Percentiles rank a stretch among this genome's conserved stretches.
Evolutionary conservation across 2,113 vertebrate genomes (phyloP).

Genomic region (Oceanodroma tethys): DNA sequence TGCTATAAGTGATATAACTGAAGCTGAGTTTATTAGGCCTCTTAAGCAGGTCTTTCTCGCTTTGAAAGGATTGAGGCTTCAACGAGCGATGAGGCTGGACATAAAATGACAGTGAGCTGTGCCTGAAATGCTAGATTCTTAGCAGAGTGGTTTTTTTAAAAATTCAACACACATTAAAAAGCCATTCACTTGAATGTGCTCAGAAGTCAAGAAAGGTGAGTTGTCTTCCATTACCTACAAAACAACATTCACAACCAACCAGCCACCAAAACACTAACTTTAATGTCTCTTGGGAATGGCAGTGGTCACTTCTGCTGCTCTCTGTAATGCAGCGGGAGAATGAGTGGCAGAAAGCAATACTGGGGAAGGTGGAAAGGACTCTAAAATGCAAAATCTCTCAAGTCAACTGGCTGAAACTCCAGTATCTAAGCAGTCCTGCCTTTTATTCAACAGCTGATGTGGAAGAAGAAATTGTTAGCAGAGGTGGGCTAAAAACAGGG

Average conservation of each 20-base stretch:
- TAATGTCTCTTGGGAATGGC: not conserved
- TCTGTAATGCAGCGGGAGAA: not conserved
- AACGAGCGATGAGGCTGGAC: not conserved
- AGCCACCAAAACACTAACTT: not conserved
- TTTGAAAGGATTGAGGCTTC: not conserved
- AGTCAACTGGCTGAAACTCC: not conserved
- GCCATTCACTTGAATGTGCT: not conserved
- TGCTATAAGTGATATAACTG: not conserved
- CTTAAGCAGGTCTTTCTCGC: not conserved
- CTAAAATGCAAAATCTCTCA: not conserved
- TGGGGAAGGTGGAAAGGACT: not conserved
- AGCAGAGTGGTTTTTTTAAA: no score
- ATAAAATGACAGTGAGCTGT: not conserved
- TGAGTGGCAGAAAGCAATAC: not conserved
- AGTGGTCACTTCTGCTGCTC: accelerated
- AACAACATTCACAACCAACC: not conserved
- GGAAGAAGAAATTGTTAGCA: not conserved
- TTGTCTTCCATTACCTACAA: not conserved
- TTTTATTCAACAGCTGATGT: not conserved
- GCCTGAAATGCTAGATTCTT: not conserved
- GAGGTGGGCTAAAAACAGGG: not conserved
- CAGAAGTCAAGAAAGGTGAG: not conserved
- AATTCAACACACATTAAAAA: not conserved
- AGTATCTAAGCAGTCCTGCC: not conserved
- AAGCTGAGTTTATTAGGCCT: not conserved